Base-by-base conservation (phyloP, 2,888 invertebrate species). In the Uropetala carovei region DNA sequence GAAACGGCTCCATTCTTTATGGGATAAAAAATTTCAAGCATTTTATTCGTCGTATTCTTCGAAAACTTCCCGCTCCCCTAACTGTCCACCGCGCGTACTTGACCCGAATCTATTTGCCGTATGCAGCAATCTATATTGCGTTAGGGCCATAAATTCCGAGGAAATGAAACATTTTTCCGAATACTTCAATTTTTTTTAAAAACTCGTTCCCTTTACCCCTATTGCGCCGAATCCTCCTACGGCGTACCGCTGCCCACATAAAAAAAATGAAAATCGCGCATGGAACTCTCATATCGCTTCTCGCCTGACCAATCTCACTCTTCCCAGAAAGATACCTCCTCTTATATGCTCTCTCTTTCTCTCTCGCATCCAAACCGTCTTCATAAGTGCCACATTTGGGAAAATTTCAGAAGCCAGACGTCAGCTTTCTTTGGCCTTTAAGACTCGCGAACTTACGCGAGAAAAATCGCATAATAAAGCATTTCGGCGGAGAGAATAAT, bases 381-480 rank as follows among this genome's bases (percentile, higher is more conserved):
- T 89, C 89, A 89, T 89, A 89, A 89, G 89, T 64, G 27, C 89
- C 89, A 27, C 9, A 18, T 58, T 30, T 5, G 43, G 43, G 56
- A 86, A 86, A 59, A 60, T 86, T 14, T 22, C 59, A 11, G 22
- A 43, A 64, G 89, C 64, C 75, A 64, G 64, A 89, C 64, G 89
- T 89, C 89, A 89, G 89, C 89, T 89, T 89, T 89, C 64, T 86
- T 22, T 60, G 86, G 59, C 58, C 60, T 75, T 68, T 75, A 22
- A 75, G 75, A 22, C 16, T 89, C 64, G 3, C 60, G 18, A 58
- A 43, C 43, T 64, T 89, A 27, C 75, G 27, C 75, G 75, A 75
- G 27, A 27, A 75, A 43, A 75, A 75, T 75, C 22, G 75, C 27
- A 75, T 75, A 75, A 75, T 22, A 75, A 10, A 75, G 22, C 18